Conservation (phyloP, 2,797 vertebrate genomes). For the Pangasius larnaudii region DNA sequence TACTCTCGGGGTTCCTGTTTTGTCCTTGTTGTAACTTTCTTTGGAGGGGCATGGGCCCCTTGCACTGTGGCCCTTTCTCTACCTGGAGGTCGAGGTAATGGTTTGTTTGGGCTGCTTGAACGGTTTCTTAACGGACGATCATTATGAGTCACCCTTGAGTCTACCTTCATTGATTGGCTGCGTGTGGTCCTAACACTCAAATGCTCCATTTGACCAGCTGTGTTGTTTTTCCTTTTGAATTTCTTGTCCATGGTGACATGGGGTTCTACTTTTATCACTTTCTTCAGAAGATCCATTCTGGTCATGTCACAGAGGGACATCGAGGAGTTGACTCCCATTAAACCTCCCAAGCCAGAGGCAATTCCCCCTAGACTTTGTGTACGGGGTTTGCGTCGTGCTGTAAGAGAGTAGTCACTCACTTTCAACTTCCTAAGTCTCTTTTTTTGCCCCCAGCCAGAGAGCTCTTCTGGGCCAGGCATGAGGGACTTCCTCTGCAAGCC, state of each 20-base stretch:
- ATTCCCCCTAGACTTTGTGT: conserved; percentile 52
- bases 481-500: conserved; percentile 81
- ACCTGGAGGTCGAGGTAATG: conserved; percentile 56
- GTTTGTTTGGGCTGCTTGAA: conserved; percentile 38
- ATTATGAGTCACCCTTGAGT: neutral
- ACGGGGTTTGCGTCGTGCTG: conserved; percentile 74
- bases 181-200: conserved; percentile 73
- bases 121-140: conserved; percentile 34
- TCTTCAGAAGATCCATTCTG: conserved; percentile 69
- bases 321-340: conserved; percentile 59
- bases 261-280: conserved; percentile 67
- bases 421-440: conserved; percentile 81
- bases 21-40: conserved; percentile 63
- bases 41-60: conserved; percentile 49
- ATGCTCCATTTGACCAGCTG: conserved; percentile 49
- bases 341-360: conserved; percentile 39
- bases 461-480: conserved; percentile 76
- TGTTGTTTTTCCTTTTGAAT: conserved; percentile 55
- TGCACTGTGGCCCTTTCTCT: conserved; percentile 34
- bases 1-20: conserved; percentile 74
- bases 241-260: conserved; percentile 45
- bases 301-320: conserved; percentile 74
- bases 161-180: conserved; percentile 65
- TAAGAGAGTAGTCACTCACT: conserved; percentile 81
- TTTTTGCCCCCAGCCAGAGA: conserved; percentile 82